Base-by-base conservation (phyloP, 2,888 invertebrate genomes). In the Auanema sp. region DNA sequence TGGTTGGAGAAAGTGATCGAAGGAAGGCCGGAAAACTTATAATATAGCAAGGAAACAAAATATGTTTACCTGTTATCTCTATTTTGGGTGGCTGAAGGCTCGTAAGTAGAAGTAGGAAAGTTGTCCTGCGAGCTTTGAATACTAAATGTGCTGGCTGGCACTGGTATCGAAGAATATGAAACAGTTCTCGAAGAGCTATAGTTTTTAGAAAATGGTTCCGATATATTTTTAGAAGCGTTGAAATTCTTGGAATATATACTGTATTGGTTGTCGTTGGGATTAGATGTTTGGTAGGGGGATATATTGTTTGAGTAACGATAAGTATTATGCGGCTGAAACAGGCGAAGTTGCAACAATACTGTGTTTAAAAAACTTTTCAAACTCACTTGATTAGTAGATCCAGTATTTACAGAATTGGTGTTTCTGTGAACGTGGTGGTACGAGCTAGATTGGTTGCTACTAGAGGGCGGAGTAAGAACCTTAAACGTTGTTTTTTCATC, bases 391-490 rank as follows among this genome's bases (percentile, higher is more conserved):
- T 33, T 33, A 33, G 3, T 8, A 33, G 8, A 18, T 5, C 3
- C 21, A 5, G 16, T 57, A 41, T 65, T 68, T 73, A 81, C 59
- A 74, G 79, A 54, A 78, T 72, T 49, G 79, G 78, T 43, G 70
- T 69, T 64, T 80, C 76, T 70, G 77, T 67, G 71, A 65, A 72
- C 40, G 79, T 80, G 59, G 76, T 81, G 67, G 70, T 77, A 47
- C 78, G 79, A 62, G 75, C 76, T 63, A 80, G 77, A 40, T 73
- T 71, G 65, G 69, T 66, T 62, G 81, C 77, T 44, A 79, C 72
- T 54, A 81, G 72, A 10, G 81, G 72, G 49, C 79, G 79, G 6
- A 80, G 77, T 65, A 81, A 64, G 64, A 68, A 75, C 56, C 71
- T 69, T 49, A 56, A 66, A 55, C 6, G 16, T 18, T n/a, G n/a